Percentiles rank a stretch among this genome's conserved stretches.
These are phyloP conservation scores for Tamias sibiricus DNA, from an alignment of 2,113 vertebrate genomes.

Conservation along the genomic window DNA sequence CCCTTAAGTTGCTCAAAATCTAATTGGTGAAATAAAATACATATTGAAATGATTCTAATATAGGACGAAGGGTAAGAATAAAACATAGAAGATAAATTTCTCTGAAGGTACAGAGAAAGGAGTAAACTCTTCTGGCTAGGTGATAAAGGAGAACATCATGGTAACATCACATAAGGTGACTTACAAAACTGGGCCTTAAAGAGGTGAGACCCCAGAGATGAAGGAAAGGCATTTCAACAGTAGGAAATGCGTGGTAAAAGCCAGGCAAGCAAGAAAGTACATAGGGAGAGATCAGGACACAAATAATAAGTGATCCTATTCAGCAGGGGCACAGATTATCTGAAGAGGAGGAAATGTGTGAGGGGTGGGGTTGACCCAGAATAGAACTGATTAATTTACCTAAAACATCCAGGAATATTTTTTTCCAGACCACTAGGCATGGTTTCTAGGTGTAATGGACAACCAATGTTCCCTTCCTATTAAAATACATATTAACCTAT, in stretches of 20 bases:
- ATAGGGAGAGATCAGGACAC: neutral
- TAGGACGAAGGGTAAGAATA: neutral
- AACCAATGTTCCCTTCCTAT: neutral
- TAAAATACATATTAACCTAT: neutral
- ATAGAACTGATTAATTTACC: neutral
- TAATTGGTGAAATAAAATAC: neutral
- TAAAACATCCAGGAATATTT: constrained; percentile 17
- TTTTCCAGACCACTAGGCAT: neutral
- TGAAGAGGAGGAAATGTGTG: constrained; percentile 4
- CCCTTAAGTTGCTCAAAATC: constrained; percentile 21
- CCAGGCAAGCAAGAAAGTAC: neutral
- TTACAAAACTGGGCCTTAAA: neutral
- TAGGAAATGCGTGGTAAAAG: neutral
- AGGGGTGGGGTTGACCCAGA: neutral
- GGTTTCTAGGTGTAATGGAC: neutral
- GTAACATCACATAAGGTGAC: neutral
- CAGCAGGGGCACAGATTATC: neutral
- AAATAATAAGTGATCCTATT: neutral
- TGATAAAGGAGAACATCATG: neutral
- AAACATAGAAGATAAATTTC: neutral
- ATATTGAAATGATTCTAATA: constrained; percentile 34
- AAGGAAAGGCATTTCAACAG: neutral
- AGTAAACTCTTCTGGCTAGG: neutral
- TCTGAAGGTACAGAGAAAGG: neutral
- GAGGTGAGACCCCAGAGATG: neutral